Conservation (phyloP, 2,797 vertebrate genomes). For the Bradypodion pumilum region DNA sequence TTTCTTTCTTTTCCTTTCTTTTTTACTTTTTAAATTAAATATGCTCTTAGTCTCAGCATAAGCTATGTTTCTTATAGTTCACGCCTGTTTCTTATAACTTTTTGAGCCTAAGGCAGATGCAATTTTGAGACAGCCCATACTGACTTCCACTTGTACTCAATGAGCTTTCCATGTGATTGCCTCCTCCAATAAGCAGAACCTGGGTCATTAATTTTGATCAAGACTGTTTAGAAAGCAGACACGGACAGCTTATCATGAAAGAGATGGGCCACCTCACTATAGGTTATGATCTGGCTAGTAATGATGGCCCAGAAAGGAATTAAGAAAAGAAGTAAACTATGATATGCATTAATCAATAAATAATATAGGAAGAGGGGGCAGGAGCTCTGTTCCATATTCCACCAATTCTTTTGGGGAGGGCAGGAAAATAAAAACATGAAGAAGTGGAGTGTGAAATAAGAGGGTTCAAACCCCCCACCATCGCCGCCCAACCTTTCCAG, state of each 20-base stretch:
- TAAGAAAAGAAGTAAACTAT: background rate
- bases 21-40: background rate
- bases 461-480: background rate
- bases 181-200: background rate
- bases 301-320: background rate
- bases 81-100: background rate
- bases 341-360: background rate
- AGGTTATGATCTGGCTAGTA: background rate
- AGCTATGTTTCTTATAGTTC: too few relatives aligned
- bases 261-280: too few relatives aligned
- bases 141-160: background rate
- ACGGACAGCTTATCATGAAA: background rate
- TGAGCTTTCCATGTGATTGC: background rate
- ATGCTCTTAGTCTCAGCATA: background rate
- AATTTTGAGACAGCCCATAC: background rate
- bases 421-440: slow-evolving; percentile 1
- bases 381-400: too few relatives aligned
- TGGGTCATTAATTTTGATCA: background rate
- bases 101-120: background rate
- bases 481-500: background rate
- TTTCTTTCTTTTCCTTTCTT: background rate
- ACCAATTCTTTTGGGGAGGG: too few relatives aligned
- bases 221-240: background rate
- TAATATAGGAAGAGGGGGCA: background rate
- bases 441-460: background rate